Percentiles rank a stretch among this genome's conserved stretches.
Conservation (phyloP, 2,113 vertebrate species). For the Symphodus melops region DNA sequence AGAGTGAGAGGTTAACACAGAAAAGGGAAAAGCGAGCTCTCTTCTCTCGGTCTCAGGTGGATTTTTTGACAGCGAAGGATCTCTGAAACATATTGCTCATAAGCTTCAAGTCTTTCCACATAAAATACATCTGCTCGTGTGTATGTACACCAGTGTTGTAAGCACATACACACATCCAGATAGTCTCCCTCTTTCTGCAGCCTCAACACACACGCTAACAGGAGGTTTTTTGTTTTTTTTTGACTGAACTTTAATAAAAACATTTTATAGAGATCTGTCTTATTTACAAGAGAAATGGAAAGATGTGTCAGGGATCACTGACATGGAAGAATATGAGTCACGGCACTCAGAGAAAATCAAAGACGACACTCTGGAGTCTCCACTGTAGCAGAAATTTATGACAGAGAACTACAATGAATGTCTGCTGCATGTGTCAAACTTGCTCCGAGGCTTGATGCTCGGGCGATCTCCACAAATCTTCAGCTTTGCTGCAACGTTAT, state of each 20-base stretch:
- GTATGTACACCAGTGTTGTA: constrained; percentile 1
- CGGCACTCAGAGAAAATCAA: constrained; percentile 12
- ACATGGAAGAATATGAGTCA: constrained; percentile 40
- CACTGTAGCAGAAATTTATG: not conserved
- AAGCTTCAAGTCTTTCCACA: constrained; percentile 51
- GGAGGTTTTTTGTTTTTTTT: not conserved
- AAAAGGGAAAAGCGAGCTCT: constrained; percentile 15
- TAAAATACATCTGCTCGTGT: constrained; percentile 49
- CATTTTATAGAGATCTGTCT: not conserved
- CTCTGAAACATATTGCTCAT: constrained; percentile 43
- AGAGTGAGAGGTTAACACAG: constrained; percentile 1
- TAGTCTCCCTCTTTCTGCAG: constrained; percentile 4
- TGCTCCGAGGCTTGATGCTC: not conserved
- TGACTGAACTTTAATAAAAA: not conserved
- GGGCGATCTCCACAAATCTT: not conserved
- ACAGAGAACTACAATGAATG: constrained; percentile 10
- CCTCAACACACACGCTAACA: constrained; percentile 5
- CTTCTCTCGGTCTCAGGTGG: constrained; percentile 14
- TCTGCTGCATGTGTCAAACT: not conserved
- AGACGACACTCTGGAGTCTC: constrained; percentile 21
- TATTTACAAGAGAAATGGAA: constrained; percentile 42
- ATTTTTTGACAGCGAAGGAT: constrained; percentile 44
- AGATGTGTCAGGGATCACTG: constrained; percentile 24
- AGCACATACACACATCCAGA: not conserved
- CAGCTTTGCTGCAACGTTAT: not conserved